Conservation (phyloP, 2,797 vertebrate species). For the Lacerta bilineata region DNA sequence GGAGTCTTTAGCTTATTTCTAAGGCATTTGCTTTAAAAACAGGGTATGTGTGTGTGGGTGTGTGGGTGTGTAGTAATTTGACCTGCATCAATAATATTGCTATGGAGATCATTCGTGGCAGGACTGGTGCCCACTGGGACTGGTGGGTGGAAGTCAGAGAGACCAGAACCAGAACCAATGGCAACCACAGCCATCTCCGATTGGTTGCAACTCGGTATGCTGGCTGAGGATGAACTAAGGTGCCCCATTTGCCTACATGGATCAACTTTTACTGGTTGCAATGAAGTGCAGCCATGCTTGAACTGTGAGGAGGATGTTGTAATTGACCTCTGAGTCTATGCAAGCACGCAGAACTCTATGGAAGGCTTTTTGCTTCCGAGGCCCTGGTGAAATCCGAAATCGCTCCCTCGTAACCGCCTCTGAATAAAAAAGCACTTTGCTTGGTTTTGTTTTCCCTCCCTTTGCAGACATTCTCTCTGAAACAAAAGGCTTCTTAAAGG, state of each 20-base stretch:
- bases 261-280: too few species aligned
- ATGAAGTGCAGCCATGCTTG: not conserved
- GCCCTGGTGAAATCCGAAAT: not conserved
- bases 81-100: not conserved
- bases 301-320: not conserved
- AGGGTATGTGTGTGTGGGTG: not conserved
- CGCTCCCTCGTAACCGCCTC: not conserved
- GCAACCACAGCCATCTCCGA: too few species aligned
- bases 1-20: not conserved
- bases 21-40: not conserved
- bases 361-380: not conserved
- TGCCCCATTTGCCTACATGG: too few species aligned
- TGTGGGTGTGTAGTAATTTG: not conserved
- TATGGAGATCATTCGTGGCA: not conserved
- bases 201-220: too few species aligned
- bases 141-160: too few species aligned
- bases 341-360: not conserved
- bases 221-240: too few species aligned
- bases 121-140: too few species aligned
- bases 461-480: slow-evolving; percentile 33
- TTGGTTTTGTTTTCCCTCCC: slow-evolving; percentile 30
- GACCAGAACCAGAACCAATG: too few species aligned
- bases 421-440: slow-evolving; percentile 25
- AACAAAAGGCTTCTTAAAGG: slow-evolving; percentile 63
- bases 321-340: not conserved